phyloP scores from a whole-genome alignment of 2,797 vertebrate species.

The Enteromius afrohamiltoni region DNA sequence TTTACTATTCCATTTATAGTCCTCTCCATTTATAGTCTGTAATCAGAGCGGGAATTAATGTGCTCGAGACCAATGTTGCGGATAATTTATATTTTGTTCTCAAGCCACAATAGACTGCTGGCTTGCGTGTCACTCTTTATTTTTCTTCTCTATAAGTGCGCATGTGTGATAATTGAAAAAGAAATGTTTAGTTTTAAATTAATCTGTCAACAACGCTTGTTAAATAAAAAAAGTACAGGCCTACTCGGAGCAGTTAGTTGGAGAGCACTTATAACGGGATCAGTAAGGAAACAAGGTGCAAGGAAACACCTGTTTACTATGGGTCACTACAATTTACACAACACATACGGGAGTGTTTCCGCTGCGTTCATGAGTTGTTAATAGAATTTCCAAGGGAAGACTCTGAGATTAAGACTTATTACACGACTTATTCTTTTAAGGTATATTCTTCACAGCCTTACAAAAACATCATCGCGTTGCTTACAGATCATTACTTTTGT shows the following conservation, averaged over 20 bases:
- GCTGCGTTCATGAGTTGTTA: constrained; percentile 55
- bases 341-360: constrained; percentile 63
- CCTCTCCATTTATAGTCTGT: constrained; percentile 35
- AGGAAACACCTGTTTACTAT: constrained; percentile 83
- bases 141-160: background rate
- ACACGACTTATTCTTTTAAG: background rate
- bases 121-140: background rate
- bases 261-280: constrained; percentile 1
- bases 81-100: constrained; percentile 43
- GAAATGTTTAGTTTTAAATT: background rate
- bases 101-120: constrained; percentile 30
- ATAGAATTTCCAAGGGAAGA: constrained; percentile 35
- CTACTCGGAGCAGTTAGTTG: constrained; percentile 11
- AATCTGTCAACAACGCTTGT: background rate
- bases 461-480: background rate
- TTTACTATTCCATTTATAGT: constrained; percentile 50
- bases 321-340: constrained; percentile 73
- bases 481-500: background rate
- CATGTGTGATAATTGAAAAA: constrained; percentile 18
- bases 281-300: constrained; percentile 38
- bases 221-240: constrained; percentile 36
- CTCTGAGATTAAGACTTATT: constrained; percentile 1
- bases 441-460: constrained; percentile 16
- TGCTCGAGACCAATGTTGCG: constrained; percentile 48
- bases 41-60: constrained; percentile 55